Evolutionary conservation across 2,888 invertebrate genomes (phyloP), one percentile per base, ranked within the genome.

Genomic region (Ferdinandea cuprea): DNA sequence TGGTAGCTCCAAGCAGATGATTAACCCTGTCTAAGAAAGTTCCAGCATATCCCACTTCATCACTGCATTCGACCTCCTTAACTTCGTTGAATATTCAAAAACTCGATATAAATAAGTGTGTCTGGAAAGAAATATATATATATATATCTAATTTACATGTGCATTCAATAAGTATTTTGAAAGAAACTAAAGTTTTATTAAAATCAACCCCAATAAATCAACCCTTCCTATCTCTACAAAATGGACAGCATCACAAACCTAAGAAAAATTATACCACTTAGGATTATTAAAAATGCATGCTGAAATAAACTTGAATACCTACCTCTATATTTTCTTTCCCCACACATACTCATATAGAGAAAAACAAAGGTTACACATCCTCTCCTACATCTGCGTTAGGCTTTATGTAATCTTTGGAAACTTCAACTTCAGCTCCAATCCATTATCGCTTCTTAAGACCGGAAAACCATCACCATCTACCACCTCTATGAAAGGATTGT

Each of bases 221-320:
- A 19, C 17, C 6, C n/a, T 30, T n/a, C 21, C 13, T 7, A 11
- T 6, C 5, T 1, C 32, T 44, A 19, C 15, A 8, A 11, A 19
- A n/a, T 37, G 13, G 42, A n/a, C 11, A 15, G 54, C 35, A 44
- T 35, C 56, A 25, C 35, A 46, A 32, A 28, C 25, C 58, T 48
- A 59, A 59, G 58, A 69, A 46, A 69, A 59, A 59, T 50, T 37
- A 69, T 48, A 48, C 69, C 73, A 73, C 73, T 56, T 65, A 73
- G 17, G 44, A 37, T 58, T 65, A 73, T 73, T 65, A 73, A 73
- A 73, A 73, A 73, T 73, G 37, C 40, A 73, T 56, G 73, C 46
- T 40, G 15, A 52, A 32, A 21, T 44, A 32, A 17, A 25, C 15
- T 9, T n/a, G 8, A 1, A 15, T 17, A 52, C 42, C 1, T 1